Base-by-base conservation (phyloP, 2,888 invertebrate genomes). In the Andrena haemorrhoa region DNA sequence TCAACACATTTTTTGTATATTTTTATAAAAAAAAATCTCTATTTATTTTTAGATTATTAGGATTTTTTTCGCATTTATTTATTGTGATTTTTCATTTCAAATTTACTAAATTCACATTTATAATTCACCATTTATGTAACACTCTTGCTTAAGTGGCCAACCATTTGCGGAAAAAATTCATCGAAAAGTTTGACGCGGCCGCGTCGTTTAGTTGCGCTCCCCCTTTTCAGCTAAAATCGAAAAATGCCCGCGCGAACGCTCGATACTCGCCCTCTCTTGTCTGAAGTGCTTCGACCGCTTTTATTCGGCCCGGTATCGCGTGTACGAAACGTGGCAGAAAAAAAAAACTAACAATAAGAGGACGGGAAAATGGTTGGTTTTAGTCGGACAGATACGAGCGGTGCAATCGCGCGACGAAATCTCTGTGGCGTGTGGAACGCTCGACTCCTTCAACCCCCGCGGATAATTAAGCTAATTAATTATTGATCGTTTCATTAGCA, bases 401-500 rank as follows among this genome's bases (percentile, higher is more conserved):
- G 23, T 0, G 41, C 16, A 41, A 63, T 23, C 33, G 6, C 2
- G 41, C n/a, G 29, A 41, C 33, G 31, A 60, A 70, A 41, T 35
- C 41, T 33, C 33, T 10, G 68, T 20, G 56, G 23, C 20, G 31
- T 26, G 41, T 66, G 31, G 53, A 63, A 23, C 72, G 69, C 63
- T 73, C 47, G 31, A 58, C 58, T 64, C 23, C 47, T 10, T 56
- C 23, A 49, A 12, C 60, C 51, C 56, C 66, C 70, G 35, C 82
- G 77, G 76, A 20, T 66, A 82, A 78, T 78, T 79, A 75, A 56
- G 49, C 35, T 58, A 60, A 56, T 82, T 75, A 69, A 75, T 83
- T 82, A 84, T 84, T 72, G 74, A 81, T 66, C 80, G 73, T 83
- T 80, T 74, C 73, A 74, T 81, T 77, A 81, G 76, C 73, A 70